These are phyloP conservation scores for Sphenodon punctatus DNA, from an alignment of 2,797 vertebrate species.

Conservation along the genomic window DNA sequence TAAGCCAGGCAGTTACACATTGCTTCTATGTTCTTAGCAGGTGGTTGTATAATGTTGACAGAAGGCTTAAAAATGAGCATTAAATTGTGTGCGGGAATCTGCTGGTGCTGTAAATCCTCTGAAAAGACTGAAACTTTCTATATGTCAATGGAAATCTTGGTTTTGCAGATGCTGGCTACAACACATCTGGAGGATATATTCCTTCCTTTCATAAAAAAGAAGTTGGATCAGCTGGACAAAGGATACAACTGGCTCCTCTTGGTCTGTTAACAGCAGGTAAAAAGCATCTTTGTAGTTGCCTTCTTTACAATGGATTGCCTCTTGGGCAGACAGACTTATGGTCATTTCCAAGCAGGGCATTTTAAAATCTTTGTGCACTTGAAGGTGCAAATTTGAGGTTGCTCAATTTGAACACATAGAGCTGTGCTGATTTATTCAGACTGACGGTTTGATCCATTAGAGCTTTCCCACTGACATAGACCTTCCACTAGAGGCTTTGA, in stretches of 20 bases:
- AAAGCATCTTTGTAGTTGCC: slow-evolving; percentile 25
- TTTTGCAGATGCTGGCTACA: slow-evolving; percentile 62
- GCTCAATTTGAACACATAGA: background rate
- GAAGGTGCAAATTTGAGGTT: background rate
- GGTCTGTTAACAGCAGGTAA: slow-evolving; percentile 83
- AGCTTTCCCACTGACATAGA: background rate
- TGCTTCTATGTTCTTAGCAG: background rate
- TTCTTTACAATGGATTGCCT: no score
- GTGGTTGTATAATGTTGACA: background rate
- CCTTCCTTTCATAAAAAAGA: slow-evolving; percentile 95
- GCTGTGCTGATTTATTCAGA: background rate
- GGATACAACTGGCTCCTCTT: slow-evolving; percentile 89
- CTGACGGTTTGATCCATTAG: background rate
- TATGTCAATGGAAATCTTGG: slow-evolving; percentile 63
- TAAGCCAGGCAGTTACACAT: background rate
- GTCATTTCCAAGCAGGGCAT: background rate
- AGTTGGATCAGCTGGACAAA: slow-evolving; percentile 90
- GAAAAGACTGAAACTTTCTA: slow-evolving; percentile 41
- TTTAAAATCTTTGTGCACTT: background rate
- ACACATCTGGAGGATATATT: slow-evolving; percentile 72
- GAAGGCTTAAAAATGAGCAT: background rate
- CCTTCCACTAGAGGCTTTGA: background rate
- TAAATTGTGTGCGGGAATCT: background rate
- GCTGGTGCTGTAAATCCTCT: background rate
- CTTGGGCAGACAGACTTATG: no score